Conservation (phyloP, 1,140 invertebrate genomes). For the Nymphalis io region DNA sequence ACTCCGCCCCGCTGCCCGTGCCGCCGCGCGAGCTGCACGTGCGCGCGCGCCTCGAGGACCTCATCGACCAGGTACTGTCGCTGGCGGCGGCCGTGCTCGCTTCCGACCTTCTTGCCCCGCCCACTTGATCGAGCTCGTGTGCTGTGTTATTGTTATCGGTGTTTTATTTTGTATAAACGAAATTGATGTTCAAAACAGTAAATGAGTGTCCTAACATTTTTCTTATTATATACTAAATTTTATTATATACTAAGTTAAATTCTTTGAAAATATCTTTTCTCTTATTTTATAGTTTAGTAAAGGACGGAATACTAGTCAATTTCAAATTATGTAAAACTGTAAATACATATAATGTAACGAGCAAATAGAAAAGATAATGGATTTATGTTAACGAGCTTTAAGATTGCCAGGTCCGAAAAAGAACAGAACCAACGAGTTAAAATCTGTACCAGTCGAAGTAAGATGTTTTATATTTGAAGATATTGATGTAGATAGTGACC, state of each 20-base stretch:
- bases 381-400: slow-evolving; percentile 34
- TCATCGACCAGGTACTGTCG: slow-evolving; percentile 92
- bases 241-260: too few species aligned
- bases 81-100: slow-evolving; percentile 46
- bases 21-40: slow-evolving; percentile 92
- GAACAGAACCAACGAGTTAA: slow-evolving; percentile 69
- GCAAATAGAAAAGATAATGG: background rate
- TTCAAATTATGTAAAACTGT: background rate
- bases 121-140: slow-evolving; percentile 9
- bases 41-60: slow-evolving; percentile 90
- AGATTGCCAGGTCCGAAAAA: slow-evolving; percentile 76
- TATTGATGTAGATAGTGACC: slow-evolving; percentile 55
- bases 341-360: background rate
- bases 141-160: background rate
- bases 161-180: too few species aligned
- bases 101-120: slow-evolving; percentile 49
- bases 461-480: slow-evolving; percentile 44
- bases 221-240: too few species aligned
- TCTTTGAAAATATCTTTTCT: too few species aligned
- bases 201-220: too few species aligned
- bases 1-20: slow-evolving; percentile 89
- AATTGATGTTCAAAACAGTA: too few species aligned
- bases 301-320: background rate
- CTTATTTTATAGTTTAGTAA: background rate
- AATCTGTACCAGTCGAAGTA: slow-evolving; percentile 46